Conservation (phyloP, 2,888 invertebrate genomes). For the Seladonia tumulorum region DNA sequence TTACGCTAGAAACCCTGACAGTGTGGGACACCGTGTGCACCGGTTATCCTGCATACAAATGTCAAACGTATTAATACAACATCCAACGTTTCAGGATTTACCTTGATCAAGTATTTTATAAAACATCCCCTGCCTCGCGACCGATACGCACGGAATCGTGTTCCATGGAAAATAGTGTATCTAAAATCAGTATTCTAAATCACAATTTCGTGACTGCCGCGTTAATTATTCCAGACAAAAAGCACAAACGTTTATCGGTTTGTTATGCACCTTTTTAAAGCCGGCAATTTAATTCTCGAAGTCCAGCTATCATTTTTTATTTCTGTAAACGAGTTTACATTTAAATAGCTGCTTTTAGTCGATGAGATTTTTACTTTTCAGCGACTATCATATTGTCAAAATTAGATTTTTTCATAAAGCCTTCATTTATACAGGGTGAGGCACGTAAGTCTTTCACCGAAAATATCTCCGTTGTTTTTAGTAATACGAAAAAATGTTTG, state of each 20-base stretch:
- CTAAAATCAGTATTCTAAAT: neutral
- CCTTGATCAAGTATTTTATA: neutral
- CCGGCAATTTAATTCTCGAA: neutral
- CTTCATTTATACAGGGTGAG: too few species aligned
- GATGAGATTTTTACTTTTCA: too few species aligned
- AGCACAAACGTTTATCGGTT: neutral
- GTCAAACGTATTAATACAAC: neutral
- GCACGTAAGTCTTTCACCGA: too few species aligned
- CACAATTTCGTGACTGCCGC: neutral
- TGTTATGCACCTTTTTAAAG: neutral
- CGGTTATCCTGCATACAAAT: neutral
- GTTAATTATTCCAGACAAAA: too few species aligned
- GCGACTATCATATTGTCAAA: too few species aligned
- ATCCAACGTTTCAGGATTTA: neutral
- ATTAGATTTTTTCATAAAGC: too few species aligned
- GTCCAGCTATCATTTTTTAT: neutral
- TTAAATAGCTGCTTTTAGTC: too few species aligned
- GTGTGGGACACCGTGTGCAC: neutral
- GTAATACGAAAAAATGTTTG: too few species aligned
- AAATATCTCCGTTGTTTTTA: too few species aligned
- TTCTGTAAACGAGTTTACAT: neutral
- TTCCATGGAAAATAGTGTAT: neutral
- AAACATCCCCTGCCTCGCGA: neutral
- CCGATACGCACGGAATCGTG: neutral
- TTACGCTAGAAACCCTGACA: constrained; percentile 18